phyloP scores from a whole-genome alignment of 2,888 invertebrate genomes.

The Pseudolycoriella hygida region DNA sequence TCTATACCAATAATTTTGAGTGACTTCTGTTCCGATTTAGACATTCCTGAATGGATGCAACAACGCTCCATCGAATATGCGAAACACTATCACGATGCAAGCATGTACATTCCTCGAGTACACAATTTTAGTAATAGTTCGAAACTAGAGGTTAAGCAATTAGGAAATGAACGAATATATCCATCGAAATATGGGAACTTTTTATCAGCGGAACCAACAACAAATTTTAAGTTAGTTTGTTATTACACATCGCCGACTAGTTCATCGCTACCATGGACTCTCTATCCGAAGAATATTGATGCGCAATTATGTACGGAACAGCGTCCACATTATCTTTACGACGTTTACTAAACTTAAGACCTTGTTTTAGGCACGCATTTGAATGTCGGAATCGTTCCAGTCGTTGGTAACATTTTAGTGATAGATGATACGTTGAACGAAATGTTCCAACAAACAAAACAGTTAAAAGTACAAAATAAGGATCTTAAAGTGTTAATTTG shows the following conservation, averaged over 20 bases:
- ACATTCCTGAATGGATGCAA: slow-evolving; percentile 17
- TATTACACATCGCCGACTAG: slow-evolving; percentile 45
- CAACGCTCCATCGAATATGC: slow-evolving; percentile 16
- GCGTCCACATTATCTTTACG: too few species aligned
- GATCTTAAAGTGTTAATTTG: slow-evolving; percentile 60
- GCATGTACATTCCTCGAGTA: slow-evolving; percentile 1
- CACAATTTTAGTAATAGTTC: slow-evolving; percentile 1
- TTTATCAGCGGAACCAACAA: slow-evolving; percentile 2
- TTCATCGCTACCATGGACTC: slow-evolving; percentile 20
- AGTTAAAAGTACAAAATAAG: slow-evolving; percentile 39
- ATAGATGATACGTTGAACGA: slow-evolving; percentile 30
- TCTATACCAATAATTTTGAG: background rate
- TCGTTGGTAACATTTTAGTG: slow-evolving; percentile 40
- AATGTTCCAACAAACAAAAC: slow-evolving; percentile 17
- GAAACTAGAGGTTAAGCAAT: slow-evolving; percentile 8
- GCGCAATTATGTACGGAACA: slow-evolving; percentile 40
- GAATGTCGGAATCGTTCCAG: slow-evolving; percentile 53
- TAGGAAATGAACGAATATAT: slow-evolving; percentile 13
- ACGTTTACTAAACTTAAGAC: too few species aligned
- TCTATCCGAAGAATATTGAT: slow-evolving; percentile 41
- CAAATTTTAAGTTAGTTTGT: slow-evolving; percentile 34
- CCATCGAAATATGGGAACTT: slow-evolving; percentile 13
- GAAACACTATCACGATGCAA: slow-evolving; percentile 5
- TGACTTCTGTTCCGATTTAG: slow-evolving; percentile 12
- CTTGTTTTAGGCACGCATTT: slow-evolving; percentile 41